phyloP scores from a whole-genome alignment of 2,113 vertebrate genomes.

The Lophochroa leadbeateri region DNA sequence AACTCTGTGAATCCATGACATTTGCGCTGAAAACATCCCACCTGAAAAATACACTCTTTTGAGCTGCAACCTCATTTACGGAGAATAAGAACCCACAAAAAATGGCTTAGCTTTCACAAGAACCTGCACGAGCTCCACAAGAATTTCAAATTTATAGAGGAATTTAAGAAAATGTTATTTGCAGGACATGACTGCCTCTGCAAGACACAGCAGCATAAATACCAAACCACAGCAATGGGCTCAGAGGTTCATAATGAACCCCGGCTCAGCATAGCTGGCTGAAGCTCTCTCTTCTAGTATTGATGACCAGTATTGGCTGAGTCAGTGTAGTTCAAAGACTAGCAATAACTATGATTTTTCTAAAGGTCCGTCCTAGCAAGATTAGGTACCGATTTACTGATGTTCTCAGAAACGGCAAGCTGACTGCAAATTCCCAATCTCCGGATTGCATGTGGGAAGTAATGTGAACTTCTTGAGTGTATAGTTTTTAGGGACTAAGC shows the following conservation, averaged over 20 bases:
- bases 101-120: background rate
- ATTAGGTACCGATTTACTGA: background rate
- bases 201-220: background rate
- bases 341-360: background rate
- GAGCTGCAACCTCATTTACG: background rate
- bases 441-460: background rate
- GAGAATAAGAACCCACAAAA: background rate
- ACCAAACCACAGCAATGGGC: background rate
- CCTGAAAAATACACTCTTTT: background rate
- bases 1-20: background rate
- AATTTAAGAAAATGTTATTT: background rate
- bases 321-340: background rate
- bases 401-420: background rate
- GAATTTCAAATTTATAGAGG: background rate
- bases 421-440: background rate
- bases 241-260: background rate
- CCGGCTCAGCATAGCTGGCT: background rate
- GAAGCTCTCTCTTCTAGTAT: background rate
- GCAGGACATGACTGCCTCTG: background rate
- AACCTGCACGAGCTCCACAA: background rate
- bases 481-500: constrained; percentile 32
- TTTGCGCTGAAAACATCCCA: background rate
- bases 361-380: background rate
- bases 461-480: background rate
- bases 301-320: background rate